phyloP scores from a whole-genome alignment of 2,797 vertebrate genomes.

The Xenopus petersii region DNA sequence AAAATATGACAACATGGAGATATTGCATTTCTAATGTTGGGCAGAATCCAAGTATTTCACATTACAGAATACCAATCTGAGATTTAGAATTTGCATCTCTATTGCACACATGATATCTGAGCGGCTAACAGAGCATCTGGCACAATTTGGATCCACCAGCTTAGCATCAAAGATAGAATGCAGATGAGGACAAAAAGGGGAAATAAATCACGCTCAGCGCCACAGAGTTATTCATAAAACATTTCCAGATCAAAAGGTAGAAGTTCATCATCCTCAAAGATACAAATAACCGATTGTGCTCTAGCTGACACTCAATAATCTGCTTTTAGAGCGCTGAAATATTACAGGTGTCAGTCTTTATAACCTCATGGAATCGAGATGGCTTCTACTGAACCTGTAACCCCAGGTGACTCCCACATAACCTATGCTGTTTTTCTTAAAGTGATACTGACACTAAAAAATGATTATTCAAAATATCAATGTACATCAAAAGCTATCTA shows the following conservation, averaged over 20 bases:
- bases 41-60: too few relatives aligned
- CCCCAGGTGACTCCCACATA: too few relatives aligned
- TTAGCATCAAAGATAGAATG: constrained; percentile 15
- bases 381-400: too few relatives aligned
- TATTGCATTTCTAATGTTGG: too few relatives aligned
- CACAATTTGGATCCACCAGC: constrained; percentile 4
- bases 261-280: constrained; percentile 17
- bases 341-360: constrained; percentile 1
- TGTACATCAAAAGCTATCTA: too few relatives aligned
- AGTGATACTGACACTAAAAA: too few relatives aligned
- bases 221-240: constrained; percentile 9
- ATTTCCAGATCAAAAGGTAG: constrained; percentile 17
- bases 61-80: not conserved
- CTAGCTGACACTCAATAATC: not conserved
- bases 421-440: too few relatives aligned
- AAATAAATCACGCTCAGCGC: constrained; percentile 1
- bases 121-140: constrained; percentile 3
- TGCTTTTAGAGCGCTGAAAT: not conserved
- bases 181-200: not conserved
- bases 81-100: not conserved
- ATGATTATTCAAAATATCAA: too few relatives aligned
- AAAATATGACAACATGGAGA: too few relatives aligned
- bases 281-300: not conserved
- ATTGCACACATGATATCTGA: not conserved
- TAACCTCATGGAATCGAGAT: not conserved